phyloP scores from a whole-genome alignment of 2,797 vertebrate genomes.

The Myripristis jacobus region DNA sequence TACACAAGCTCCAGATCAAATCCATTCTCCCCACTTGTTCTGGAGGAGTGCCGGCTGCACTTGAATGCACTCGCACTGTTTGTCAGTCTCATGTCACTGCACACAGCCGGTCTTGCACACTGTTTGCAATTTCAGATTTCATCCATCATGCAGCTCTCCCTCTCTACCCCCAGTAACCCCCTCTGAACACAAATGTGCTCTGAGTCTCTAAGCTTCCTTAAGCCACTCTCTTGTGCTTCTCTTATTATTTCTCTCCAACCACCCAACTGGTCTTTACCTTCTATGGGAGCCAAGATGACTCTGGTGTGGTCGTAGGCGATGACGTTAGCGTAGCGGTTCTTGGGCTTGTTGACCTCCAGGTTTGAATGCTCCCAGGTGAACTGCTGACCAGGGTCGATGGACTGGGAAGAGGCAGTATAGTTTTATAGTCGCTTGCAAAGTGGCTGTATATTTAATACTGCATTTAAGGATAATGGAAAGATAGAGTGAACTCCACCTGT shows the following conservation, averaged over 20 bases:
- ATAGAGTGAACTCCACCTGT: slow-evolving; percentile 19
- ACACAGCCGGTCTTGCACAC: slow-evolving; percentile 60
- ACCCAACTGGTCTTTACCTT: slow-evolving; percentile 83
- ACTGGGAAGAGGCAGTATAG: slow-evolving; percentile 77
- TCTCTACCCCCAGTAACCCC: neutral
- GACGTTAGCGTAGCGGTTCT: slow-evolving; percentile 98
- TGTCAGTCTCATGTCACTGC: slow-evolving; percentile 73
- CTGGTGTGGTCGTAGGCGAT: slow-evolving; percentile 98
- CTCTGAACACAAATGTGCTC: slow-evolving; percentile 23
- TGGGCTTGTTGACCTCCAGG: slow-evolving; percentile 98
- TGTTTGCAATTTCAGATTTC: slow-evolving; percentile 72
- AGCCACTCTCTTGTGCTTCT: neutral
- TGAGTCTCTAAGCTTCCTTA: slow-evolving; percentile 24
- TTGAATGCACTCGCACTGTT: slow-evolving; percentile 70
- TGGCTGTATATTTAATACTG: slow-evolving; percentile 27
- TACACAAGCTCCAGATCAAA: slow-evolving; percentile 74
- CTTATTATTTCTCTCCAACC: neutral
- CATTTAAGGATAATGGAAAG: slow-evolving; percentile 59
- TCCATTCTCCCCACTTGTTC: slow-evolving; percentile 65
- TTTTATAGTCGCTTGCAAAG: neutral
- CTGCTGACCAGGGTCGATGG: slow-evolving; percentile 96
- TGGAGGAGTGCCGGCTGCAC: slow-evolving; percentile 64
- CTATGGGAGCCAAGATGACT: slow-evolving; percentile 92
- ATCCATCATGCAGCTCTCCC: slow-evolving; percentile 55
- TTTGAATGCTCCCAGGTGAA: slow-evolving; percentile 99